These are phyloP conservation scores for Cuniculus paca DNA, from an alignment of 2,797 vertebrate genomes.

Conservation along the genomic window DNA sequence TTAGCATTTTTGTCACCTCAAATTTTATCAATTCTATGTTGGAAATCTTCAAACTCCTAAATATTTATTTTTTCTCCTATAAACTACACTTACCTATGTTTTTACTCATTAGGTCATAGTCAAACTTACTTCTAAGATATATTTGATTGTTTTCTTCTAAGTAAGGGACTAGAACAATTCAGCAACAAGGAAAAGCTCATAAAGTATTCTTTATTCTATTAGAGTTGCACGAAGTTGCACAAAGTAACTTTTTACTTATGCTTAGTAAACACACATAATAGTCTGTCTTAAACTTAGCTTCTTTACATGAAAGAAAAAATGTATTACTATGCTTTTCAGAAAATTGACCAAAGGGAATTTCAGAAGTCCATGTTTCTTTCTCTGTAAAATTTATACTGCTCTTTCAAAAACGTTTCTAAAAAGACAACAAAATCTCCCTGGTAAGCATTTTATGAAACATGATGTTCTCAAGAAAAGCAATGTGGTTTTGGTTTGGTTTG, in stretches of 20 bases:
- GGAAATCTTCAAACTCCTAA: neutral
- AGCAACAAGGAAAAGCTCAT: neutral
- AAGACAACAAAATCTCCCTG: constrained; percentile 12
- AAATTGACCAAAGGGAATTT: constrained; percentile 19
- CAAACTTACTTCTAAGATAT: constrained; percentile 42
- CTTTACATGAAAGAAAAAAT: constrained; percentile 55
- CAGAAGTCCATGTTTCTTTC: constrained; percentile 43
- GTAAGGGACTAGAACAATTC: constrained; percentile 42
- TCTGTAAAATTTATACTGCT: constrained; percentile 53
- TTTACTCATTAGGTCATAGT: constrained; percentile 38
- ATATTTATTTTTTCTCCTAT: neutral
- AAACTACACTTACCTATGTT: neutral
- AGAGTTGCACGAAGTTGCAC: neutral
- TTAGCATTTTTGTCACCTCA: neutral
- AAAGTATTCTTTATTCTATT: constrained; percentile 35
- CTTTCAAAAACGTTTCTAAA: constrained; percentile 24
- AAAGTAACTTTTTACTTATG: neutral
- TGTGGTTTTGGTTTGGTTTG: too few relatives aligned
- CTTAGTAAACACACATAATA: constrained; percentile 13
- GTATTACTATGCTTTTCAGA: constrained; percentile 55
- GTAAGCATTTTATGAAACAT: constrained; percentile 8
- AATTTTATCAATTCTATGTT: neutral
- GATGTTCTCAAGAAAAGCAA: constrained; percentile 44
- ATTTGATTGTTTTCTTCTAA: constrained; percentile 43
- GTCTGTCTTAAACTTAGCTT: neutral